These are phyloP conservation scores for Gallinago nigripennis DNA, from an alignment of 2,797 vertebrate genomes.

Conservation along the genomic window DNA sequence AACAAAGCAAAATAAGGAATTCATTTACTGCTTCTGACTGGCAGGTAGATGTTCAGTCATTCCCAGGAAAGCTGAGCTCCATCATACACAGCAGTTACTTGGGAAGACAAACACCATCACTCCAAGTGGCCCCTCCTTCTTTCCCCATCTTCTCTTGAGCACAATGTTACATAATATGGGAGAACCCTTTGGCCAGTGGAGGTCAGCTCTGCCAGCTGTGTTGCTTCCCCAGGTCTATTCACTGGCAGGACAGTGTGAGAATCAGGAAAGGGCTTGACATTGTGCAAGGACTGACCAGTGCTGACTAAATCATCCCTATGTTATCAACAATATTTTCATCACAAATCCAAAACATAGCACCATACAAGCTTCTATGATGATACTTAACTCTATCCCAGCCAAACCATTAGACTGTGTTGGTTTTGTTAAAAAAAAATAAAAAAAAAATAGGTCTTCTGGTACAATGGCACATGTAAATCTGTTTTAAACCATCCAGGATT, in stretches of 20 bases:
- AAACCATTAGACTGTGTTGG: rapidly evolving
- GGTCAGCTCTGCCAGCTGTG: background rate
- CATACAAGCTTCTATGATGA: background rate
- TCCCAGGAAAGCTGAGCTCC: background rate
- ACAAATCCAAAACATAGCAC: background rate
- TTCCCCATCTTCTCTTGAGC: background rate
- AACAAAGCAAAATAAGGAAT: background rate
- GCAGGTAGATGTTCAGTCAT: background rate
- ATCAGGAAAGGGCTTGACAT: background rate
- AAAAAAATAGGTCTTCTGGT: background rate
- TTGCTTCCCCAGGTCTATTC: too few relatives aligned
- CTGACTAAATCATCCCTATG: rapidly evolving
- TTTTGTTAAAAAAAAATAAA: background rate
- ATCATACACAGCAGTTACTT: background rate
- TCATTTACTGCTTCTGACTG: background rate
- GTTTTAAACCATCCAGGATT: background rate
- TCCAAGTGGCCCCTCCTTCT: background rate
- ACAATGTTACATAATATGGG: too few relatives aligned
- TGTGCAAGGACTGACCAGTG: background rate
- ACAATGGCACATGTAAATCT: rapidly evolving
- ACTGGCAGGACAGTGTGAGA: background rate
- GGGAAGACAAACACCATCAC: background rate
- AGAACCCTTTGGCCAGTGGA: background rate
- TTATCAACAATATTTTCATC: background rate
- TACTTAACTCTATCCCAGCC: background rate